Percentiles rank a stretch among this genome's conserved stretches.
phyloP scores from a whole-genome alignment of 2,113 vertebrate species.

The Mesitornis unicolor region DNA sequence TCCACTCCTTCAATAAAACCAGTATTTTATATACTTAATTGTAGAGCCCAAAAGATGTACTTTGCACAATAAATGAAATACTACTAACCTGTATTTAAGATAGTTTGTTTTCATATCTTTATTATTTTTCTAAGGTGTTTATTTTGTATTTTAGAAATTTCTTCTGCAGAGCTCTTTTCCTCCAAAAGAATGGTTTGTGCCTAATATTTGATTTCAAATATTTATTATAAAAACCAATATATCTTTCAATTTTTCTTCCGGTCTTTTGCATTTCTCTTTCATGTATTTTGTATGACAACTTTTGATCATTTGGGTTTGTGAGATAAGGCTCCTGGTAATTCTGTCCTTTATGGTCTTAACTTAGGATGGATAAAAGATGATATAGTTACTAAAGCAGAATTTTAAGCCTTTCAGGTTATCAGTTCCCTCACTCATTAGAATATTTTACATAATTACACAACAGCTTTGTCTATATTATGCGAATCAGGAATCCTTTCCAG shows the following conservation, averaged over 20 bases:
- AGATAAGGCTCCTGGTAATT: neutral
- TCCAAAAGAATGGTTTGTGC: neutral
- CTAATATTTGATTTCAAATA: neutral
- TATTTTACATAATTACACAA: neutral
- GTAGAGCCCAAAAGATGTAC: neutral
- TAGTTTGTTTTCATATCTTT: neutral
- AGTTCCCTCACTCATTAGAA: neutral
- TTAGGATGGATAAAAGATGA: neutral
- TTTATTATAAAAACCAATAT: neutral
- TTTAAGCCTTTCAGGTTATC: neutral
- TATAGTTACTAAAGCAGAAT: neutral
- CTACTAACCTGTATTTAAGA: neutral
- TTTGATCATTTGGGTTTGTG: neutral
- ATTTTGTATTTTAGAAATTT: neutral
- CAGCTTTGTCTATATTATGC: neutral
- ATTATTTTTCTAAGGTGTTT: neutral
- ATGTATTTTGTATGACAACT: neutral
- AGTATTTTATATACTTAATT: neutral
- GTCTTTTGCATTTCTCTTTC: neutral
- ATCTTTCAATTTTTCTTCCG: neutral
- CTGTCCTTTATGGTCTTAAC: neutral
- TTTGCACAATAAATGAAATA: neutral
- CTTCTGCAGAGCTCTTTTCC: neutral
- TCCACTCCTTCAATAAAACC: neutral
- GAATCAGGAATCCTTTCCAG: neutral